Base-by-base conservation (phyloP, 2,888 invertebrate species). In the Boloria selene region DNA sequence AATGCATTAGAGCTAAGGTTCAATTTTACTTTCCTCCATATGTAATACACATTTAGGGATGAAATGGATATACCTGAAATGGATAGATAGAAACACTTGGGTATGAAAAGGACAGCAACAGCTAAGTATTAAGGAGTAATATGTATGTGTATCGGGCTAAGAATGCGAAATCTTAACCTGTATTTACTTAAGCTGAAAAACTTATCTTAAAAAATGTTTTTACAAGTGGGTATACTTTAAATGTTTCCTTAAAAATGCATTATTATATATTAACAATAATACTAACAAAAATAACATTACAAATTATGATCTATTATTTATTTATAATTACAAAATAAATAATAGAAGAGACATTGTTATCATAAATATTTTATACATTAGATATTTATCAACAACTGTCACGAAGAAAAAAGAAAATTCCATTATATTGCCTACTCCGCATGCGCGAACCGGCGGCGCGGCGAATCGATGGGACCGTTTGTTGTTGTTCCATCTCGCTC, bases 381-480 rank as follows among this genome's bases (percentile, higher is more conserved):
- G 18, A 42, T 44, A n/a, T 56, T 45, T 0, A 1, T 22, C 44
- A 53, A 13, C 52, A 10, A 53, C 51, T 4, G 2, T 17, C 18
- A 52, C 42, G 53, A 49, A 22, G 13, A 38, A 59, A 38, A 54
- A 50, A 54, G 51, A 65, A 60, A 77, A 82, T 81, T 82, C 80
- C 80, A 81, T 83, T 83, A 84, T 81, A 62, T 54, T 60, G 47
- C 61, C 80, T 80, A 85, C 80, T 86, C 87, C 90, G 84, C 90
- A 89, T 91, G 91, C 90, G 79, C 77, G 85, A 85, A 86, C 85
- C 87, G 85, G 83, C 77, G 85, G 85, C 86, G 85, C 87, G 85
- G 83, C 80, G 82, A 91, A 92, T 92, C 91, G 90, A 92, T 92
- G 88, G 79, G 78, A 79, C 80, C 64, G 71, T 84, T 86, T 91